Evolutionary conservation across 2,797 vertebrate species (phyloP), one percentile per base, ranked within the genome.

Genomic region (Apogon talboti): DNA sequence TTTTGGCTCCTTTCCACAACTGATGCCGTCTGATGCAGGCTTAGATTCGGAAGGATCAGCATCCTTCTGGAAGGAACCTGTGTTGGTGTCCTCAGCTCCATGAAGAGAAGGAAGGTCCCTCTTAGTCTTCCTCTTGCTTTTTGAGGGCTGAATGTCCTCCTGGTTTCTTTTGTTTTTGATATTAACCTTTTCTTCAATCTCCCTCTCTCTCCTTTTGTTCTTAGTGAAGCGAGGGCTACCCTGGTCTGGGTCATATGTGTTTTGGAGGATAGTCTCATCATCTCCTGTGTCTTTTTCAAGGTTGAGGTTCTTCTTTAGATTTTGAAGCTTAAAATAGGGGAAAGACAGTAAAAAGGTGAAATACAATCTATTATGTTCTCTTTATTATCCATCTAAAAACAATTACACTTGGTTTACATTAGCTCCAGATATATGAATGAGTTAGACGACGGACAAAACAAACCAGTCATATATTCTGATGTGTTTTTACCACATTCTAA

Each of bases 171-270:
- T 65, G 82, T 86, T 91, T 68, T 88, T 91, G 53, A 90, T 77
- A 65, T 94, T 95, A 73, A 92, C 87, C 75, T 95, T 95, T 82
- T 95, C 92, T 3, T 68, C 63, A 56, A 85, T 85, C 0, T 87
- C 90, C 24, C 70, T 89, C 74, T 94, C 93, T 75, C 92, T 93
- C 21, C 82, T 81, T 69, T 93, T 94, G 82, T 93, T 94, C 90
- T 96, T 95, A 70, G 91, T 91, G 83, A 93, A 94, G 72, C 79
- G 91, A 6, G 93, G 93, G 60, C 91, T 96, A 59, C 91, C 92
- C 68, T 94, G 84, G 42, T 95, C 94, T 0, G 88, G 90, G 50
- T 92, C 87, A 42, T 91, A 92, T 0, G 85, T 94, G 72, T 94
- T 91, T 71, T 92, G 91, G 69, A 94, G 85, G 86, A 94, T 90